phyloP scores from a whole-genome alignment of 2,113 vertebrate genomes.

The Dicentrarchus labrax region DNA sequence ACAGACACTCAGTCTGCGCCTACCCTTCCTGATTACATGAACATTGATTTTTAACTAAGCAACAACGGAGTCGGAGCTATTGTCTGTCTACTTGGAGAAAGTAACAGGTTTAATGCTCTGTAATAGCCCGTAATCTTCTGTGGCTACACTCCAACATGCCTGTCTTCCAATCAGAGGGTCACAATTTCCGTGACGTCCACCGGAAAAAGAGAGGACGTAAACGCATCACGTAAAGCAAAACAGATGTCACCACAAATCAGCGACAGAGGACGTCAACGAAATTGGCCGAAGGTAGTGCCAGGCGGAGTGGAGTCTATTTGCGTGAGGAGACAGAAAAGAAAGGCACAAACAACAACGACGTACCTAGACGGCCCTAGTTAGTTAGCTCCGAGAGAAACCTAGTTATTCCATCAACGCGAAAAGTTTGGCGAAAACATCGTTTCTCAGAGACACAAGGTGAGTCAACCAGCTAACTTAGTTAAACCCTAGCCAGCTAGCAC shows the following conservation, averaged over 20 bases:
- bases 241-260: conserved; percentile 51
- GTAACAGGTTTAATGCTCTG: not conserved
- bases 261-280: conserved; percentile 39
- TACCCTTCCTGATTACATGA: not conserved
- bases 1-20: not conserved
- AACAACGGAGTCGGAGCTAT: too few species aligned
- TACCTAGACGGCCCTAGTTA: conserved; percentile 70
- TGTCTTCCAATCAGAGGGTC: conserved; percentile 60
- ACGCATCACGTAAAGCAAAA: conserved; percentile 69
- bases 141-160: not conserved
- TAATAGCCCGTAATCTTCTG: conserved; percentile 14
- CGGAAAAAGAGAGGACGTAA: conserved; percentile 64
- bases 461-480: not conserved
- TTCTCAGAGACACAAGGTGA: conserved; percentile 52
- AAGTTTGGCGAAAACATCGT: not conserved
- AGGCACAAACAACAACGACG: not conserved
- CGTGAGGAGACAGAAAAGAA: conserved; percentile 5
- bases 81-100: not conserved
- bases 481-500: not conserved
- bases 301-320: not conserved
- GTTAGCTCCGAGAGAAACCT: not conserved
- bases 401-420: not conserved
- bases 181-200: conserved; percentile 71
- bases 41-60: not conserved
- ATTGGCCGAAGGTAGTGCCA: not conserved